Evolutionary conservation across 2,888 invertebrate genomes (phyloP).

Genomic region (Tipula helvola): DNA sequence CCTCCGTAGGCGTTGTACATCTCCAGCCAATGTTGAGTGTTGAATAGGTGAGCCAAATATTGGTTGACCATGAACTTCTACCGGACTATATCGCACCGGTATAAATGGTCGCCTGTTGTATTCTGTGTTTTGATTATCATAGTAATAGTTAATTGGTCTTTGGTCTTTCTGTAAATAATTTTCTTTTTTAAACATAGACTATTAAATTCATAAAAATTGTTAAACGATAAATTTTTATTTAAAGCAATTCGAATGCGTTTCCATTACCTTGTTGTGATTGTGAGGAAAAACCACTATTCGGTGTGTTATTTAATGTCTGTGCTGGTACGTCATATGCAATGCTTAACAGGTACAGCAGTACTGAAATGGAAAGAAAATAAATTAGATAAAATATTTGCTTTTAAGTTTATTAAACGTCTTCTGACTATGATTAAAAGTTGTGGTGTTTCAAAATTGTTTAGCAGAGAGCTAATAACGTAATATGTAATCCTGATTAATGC

Average conservation of each 20-base stretch:
- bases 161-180: not conserved
- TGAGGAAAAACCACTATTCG: not conserved
- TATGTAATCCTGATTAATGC: no score
- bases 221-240: not conserved
- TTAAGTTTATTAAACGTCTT: no score
- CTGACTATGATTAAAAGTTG: no score
- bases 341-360: not conserved
- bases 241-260: not conserved
- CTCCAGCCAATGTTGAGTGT: not conserved
- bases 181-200: conserved; percentile 9
- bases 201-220: conserved; percentile 4
- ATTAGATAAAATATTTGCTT: no score
- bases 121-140: not conserved
- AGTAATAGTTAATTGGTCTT: not conserved
- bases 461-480: no score
- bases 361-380: not conserved
- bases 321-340: not conserved
- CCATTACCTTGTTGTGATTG: not conserved
- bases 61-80: not conserved
- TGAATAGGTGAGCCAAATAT: not conserved
- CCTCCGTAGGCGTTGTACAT: not conserved
- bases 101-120: not conserved
- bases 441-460: no score
- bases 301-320: not conserved
- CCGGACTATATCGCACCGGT: not conserved